Conservation (phyloP, 2,888 invertebrate genomes). For the Oscheius sp. region DNA sequence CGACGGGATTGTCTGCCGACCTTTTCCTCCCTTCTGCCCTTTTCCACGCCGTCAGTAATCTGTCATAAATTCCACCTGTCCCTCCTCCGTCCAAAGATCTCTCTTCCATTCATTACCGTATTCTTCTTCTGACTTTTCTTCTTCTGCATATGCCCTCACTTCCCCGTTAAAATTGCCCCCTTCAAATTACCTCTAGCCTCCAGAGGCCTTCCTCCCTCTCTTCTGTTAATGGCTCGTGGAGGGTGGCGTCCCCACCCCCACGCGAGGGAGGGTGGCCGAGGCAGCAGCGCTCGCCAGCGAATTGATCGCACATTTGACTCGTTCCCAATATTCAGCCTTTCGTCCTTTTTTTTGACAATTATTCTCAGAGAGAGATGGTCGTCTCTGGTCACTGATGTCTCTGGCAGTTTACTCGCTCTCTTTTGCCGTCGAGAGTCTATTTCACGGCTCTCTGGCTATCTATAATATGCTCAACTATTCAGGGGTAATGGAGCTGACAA, state of each 20-base stretch:
- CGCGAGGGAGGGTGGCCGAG: conserved; percentile 25
- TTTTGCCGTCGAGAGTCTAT: not conserved
- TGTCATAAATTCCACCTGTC: not conserved
- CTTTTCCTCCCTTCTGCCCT: not conserved
- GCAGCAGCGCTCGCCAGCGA: conserved; percentile 28
- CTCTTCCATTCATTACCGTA: not conserved
- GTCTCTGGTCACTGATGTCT: not conserved
- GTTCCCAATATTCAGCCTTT: conserved; percentile 29
- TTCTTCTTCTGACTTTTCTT: no score
- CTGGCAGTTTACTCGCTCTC: not conserved
- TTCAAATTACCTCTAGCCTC: conserved; percentile 11
- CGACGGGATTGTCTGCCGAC: no score
- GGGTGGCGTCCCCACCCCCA: conserved; percentile 6
- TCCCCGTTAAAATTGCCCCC: conserved; percentile 1
- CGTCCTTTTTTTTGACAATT: conserved; percentile 6
- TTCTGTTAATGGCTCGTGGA: not conserved
- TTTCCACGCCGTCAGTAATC: not conserved
- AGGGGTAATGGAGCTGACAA: no score
- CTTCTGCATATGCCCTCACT: not conserved
- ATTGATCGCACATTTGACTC: conserved; percentile 38
- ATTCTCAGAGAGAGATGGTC: not conserved
- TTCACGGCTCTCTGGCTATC: not conserved
- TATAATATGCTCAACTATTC: no score
- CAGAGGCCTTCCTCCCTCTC: conserved; percentile 20
- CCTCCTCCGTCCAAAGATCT: not conserved